Conservation (phyloP, 2,888 invertebrate genomes). For the Plusia festucae region DNA sequence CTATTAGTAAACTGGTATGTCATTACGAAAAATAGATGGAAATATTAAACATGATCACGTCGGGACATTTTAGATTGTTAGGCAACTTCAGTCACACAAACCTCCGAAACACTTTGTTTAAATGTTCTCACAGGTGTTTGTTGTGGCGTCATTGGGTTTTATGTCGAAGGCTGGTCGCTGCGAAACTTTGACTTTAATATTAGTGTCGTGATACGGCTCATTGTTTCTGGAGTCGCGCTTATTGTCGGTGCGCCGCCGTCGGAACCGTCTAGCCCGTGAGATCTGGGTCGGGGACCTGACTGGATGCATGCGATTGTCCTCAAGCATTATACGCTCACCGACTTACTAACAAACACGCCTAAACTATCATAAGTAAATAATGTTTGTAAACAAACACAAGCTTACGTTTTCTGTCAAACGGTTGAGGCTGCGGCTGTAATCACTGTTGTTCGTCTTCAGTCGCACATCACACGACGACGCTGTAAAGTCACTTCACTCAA, state of each 20-base stretch:
- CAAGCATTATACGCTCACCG: constrained; percentile 56
- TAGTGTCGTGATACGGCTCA: constrained; percentile 81
- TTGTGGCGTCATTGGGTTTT: constrained; percentile 83
- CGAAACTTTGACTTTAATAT: constrained; percentile 84
- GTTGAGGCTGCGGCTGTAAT: constrained; percentile 85
- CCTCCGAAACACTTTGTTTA: constrained; percentile 77
- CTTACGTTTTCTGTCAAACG: constrained; percentile 85
- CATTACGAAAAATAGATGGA: constrained; percentile 46
- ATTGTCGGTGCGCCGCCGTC: constrained; percentile 74
- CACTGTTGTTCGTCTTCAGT: constrained; percentile 77
- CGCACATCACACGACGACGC: constrained; percentile 82
- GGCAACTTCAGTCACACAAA: constrained; percentile 66
- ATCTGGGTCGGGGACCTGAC: constrained; percentile 85
- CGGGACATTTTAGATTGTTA: constrained; percentile 57
- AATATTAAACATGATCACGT: constrained; percentile 57
- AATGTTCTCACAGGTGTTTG: constrained; percentile 87
- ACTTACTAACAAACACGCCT: constrained; percentile 54
- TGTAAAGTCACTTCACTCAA: constrained; percentile 81
- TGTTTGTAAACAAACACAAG: constrained; percentile 74
- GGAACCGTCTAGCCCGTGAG: constrained; percentile 77
- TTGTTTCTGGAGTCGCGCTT: constrained; percentile 79
- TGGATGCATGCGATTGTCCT: constrained; percentile 66
- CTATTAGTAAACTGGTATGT: constrained; percentile 46
- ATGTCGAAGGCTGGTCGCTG: constrained; percentile 85
- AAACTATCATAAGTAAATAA: constrained; percentile 42